Evolutionary conservation across 2,888 invertebrate genomes (phyloP).

Genomic region (Pediacus dermestoides): DNA sequence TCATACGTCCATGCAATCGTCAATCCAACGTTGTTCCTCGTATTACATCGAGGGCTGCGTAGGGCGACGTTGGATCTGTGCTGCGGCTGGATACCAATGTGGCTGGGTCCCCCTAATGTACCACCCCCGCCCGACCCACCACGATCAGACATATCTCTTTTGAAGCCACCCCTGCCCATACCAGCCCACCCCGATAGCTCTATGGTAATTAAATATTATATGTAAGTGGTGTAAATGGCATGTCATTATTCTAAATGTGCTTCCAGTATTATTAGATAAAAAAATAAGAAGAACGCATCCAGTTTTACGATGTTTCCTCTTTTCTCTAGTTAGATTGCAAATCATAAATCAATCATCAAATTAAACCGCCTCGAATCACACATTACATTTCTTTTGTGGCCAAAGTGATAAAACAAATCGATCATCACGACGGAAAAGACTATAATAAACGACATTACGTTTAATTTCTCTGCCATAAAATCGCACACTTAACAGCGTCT

Average conservation of each 20-base stretch:
- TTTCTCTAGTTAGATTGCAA: no score
- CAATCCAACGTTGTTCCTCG: constrained; percentile 76
- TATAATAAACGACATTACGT: no score
- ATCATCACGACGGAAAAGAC: no score
- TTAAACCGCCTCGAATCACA: no score
- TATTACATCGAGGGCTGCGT: constrained; percentile 71
- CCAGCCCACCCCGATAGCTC: constrained; percentile 52
- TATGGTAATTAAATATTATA: constrained; percentile 56
- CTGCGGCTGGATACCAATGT: constrained; percentile 59
- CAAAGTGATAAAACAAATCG: no score
- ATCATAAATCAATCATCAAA: no score
- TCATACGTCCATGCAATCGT: constrained; percentile 84
- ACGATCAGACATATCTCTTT: constrained; percentile 59
- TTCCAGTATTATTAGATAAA: no score
- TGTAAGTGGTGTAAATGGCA: constrained; percentile 51
- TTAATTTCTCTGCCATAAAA: no score
- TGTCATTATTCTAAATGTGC: constrained; percentile 21
- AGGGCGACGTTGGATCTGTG: constrained; percentile 69
- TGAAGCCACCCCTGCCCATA: constrained; percentile 59
- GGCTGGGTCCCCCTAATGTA: constrained; percentile 46
- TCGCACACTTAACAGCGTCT: no score
- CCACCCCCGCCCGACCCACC: constrained; percentile 61
- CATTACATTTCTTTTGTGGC: no score
- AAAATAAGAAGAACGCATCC: no score
- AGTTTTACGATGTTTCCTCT: no score